Percentiles rank a stretch among this genome's conserved stretches.
Evolutionary conservation across 2,888 invertebrate genomes (phyloP).

Genomic region (Homarus gammarus): DNA sequence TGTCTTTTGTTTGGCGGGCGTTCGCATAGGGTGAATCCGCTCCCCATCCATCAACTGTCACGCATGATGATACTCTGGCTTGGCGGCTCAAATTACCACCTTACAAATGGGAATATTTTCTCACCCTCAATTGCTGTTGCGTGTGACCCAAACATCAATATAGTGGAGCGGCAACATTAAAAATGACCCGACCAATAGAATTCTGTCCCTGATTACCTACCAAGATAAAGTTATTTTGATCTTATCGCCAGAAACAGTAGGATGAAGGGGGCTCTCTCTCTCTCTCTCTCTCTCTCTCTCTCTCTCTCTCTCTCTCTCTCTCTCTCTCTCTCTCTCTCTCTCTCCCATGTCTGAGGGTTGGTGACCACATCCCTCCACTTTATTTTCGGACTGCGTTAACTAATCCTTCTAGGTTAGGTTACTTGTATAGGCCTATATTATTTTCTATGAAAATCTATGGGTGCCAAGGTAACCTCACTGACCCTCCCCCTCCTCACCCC

Average conservation of each 20-base stretch:
- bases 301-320: too few relatives aligned
- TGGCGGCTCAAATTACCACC: constrained; percentile 6
- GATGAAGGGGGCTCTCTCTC: background rate
- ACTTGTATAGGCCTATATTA: too few relatives aligned
- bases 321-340: too few relatives aligned
- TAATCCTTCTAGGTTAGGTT: too few relatives aligned
- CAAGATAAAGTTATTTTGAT: constrained; percentile 11
- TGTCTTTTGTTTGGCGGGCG: background rate
- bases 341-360: too few relatives aligned
- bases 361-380: too few relatives aligned
- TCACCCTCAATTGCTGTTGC: background rate
- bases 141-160: constrained; percentile 15
- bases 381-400: too few relatives aligned
- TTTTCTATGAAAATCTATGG: too few relatives aligned
- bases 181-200: constrained; percentile 27
- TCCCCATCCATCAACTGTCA: constrained; percentile 10
- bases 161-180: constrained; percentile 7
- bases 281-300: too few relatives aligned
- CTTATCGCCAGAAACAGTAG: background rate
- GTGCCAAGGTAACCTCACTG: too few relatives aligned
- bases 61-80: background rate
- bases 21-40: background rate
- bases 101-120: background rate
- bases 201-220: background rate
- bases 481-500: too few relatives aligned